Evolutionary conservation across 1,140 invertebrate species (phyloP), one percentile per base, ranked within the genome.

Genomic region (Sarcophaga peregrina): DNA sequence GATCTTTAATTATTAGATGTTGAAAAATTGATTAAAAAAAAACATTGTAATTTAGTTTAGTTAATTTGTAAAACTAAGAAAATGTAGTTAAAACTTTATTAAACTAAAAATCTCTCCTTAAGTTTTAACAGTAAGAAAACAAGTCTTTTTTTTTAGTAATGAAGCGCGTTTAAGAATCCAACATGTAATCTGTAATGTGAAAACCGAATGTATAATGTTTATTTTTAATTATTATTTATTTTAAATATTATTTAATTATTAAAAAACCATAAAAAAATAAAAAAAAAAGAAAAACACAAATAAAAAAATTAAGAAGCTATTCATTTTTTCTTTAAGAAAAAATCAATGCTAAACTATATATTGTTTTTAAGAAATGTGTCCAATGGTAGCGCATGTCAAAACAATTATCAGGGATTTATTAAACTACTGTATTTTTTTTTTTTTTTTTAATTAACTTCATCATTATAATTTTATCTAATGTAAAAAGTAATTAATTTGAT

Each of bases 351-450:
- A 68, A 68, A 68, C 62, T 68, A 9, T 68, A 9, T 68, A 20
- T 68, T 68, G 17, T 68, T 68, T 17, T 68, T 20, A 37, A 68
- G 62, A 68, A n/a, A 68, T 25, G 62, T 37, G 62, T 68, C 25
- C 25, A 68, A 68, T 20, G 20, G n/a, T n/a, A 68, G 62, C 54
- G 54, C 62, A 68, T 68, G 62, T 68, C 17, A 78, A 50, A 78
- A 78, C 50, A 78, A 50, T 78, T 78, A 78, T 78, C 75, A 78
- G 75, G 75, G 75, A 78, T 78, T 78, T 78, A 78, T 78, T 78
- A 78, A 78, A 78, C 7, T 78, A 78, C 7, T 78, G 75, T 78
- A 78, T 50, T 52, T 72, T 72, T 72, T 78, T 47, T 50, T 78
- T 50, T 52, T 72, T 72, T 72, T 78, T 47, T 50, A 52, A 50